Conservation (phyloP, 2,888 invertebrate species). For the Craniophora ligustri region DNA sequence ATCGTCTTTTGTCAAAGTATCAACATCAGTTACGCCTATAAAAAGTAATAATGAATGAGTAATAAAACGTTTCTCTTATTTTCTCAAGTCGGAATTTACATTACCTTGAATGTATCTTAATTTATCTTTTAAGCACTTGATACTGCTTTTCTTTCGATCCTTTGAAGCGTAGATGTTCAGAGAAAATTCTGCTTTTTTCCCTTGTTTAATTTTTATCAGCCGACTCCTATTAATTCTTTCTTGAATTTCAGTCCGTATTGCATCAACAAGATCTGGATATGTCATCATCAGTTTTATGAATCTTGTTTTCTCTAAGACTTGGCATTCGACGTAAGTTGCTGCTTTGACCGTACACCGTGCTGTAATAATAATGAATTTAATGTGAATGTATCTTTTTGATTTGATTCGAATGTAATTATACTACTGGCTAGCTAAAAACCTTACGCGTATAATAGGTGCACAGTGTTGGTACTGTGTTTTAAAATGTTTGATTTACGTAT, state of each 20-base stretch:
- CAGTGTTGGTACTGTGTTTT: too few species aligned
- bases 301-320: constrained; percentile 83
- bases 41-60: constrained; percentile 5
- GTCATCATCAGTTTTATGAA: constrained; percentile 84
- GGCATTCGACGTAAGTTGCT: constrained; percentile 86
- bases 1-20: constrained; percentile 70
- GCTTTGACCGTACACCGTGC: constrained; percentile 87
- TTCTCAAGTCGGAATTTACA: background rate
- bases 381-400: background rate
- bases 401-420: too few species aligned
- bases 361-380: constrained; percentile 50
- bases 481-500: too few species aligned
- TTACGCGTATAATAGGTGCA: too few species aligned
- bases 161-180: constrained; percentile 83
- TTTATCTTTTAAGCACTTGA: constrained; percentile 84
- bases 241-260: constrained; percentile 72
- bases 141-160: constrained; percentile 81
- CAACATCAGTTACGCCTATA: constrained; percentile 72
- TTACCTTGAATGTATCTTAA: constrained; percentile 80
- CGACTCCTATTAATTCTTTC: constrained; percentile 70
- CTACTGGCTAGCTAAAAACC: too few species aligned
- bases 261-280: constrained; percentile 78
- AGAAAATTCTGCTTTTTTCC: constrained; percentile 59
- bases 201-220: constrained; percentile 63
- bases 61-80: background rate